Percentiles rank a stretch among this genome's conserved stretches.
phyloP scores from a whole-genome alignment of 2,888 invertebrate genomes.

The Sepiola atlantica region DNA sequence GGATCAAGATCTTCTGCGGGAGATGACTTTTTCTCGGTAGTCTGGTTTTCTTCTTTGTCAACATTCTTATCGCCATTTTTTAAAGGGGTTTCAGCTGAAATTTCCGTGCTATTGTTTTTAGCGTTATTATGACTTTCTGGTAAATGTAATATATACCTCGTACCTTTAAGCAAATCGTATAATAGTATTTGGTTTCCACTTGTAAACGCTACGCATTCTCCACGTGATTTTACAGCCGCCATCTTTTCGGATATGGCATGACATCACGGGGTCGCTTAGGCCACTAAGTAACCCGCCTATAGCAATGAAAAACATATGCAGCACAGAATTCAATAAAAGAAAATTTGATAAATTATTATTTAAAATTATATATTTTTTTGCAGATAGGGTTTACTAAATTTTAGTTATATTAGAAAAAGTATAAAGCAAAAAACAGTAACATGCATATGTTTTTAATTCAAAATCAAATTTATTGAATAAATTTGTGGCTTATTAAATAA shows the following conservation, averaged over 20 bases:
- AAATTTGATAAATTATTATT: no score
- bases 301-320: background rate
- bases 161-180: conserved; percentile 50
- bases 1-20: background rate
- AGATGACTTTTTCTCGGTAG: background rate
- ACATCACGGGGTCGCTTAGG: conserved; percentile 33
- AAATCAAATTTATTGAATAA: no score
- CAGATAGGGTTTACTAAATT: no score
- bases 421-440: no score
- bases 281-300: background rate
- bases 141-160: conserved; percentile 51
- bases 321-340: no score
- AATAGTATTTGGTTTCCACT: conserved; percentile 48
- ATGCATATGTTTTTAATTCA: no score
- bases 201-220: conserved; percentile 22
- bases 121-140: background rate
- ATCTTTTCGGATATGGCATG: conserved; percentile 46
- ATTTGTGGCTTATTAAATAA: no score
- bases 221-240: conserved; percentile 43
- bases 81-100: background rate
- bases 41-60: background rate
- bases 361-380: no score
- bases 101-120: background rate
- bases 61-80: background rate
- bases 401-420: no score